Percentiles rank a stretch among this genome's conserved stretches.
These are phyloP conservation scores for Chionis minor DNA, from an alignment of 2,113 vertebrate genomes.

Conservation along the genomic window DNA sequence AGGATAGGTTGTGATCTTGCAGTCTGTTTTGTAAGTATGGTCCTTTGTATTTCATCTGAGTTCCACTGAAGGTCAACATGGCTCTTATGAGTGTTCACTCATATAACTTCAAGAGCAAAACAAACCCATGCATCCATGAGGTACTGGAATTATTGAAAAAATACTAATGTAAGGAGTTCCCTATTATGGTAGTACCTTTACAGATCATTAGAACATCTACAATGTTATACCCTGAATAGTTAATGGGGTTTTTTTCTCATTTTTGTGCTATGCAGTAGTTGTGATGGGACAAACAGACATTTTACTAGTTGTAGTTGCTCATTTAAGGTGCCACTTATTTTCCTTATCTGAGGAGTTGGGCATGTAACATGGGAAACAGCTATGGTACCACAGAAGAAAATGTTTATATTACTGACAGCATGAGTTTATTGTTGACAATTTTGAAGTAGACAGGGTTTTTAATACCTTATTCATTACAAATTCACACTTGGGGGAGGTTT, in stretches of 20 bases:
- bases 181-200: background rate
- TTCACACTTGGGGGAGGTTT: background rate
- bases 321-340: background rate
- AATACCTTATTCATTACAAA: background rate
- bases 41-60: background rate
- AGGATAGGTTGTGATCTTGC: background rate
- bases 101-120: background rate
- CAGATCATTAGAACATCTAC: background rate
- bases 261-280: background rate
- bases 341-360: background rate
- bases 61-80: background rate
- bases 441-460: background rate
- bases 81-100: accelerated
- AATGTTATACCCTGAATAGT: background rate
- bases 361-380: background rate
- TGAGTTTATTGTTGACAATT: background rate
- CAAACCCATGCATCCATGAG: background rate
- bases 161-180: background rate
- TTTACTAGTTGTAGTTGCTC: accelerated
- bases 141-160: background rate
- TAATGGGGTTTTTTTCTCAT: background rate
- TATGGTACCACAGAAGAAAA: background rate
- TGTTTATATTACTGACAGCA: background rate
- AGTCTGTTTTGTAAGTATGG: background rate
- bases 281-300: background rate